phyloP scores from a whole-genome alignment of 1,140 invertebrate genomes.

The Paraescarpia echinospica region DNA sequence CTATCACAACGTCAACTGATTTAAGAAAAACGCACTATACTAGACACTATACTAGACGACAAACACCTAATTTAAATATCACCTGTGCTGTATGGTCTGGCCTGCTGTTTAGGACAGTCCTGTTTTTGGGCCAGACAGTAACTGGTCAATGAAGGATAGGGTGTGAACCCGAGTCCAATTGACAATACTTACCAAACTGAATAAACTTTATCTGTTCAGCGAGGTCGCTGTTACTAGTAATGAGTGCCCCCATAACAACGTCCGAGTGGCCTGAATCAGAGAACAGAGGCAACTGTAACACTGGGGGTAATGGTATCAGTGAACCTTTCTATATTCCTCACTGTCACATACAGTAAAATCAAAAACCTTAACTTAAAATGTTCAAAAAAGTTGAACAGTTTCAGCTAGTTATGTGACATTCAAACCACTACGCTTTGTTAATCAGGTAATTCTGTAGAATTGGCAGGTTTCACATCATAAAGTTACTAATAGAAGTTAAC shows the following conservation, averaged over 20 bases:
- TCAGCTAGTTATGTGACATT: neutral
- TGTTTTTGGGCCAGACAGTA: neutral
- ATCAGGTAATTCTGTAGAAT: neutral
- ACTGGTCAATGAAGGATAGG: neutral
- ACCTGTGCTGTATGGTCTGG: neutral
- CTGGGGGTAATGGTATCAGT: neutral
- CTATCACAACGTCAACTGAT: neutral
- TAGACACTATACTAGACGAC: neutral
- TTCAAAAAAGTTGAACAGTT: no score
- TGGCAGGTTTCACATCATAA: neutral
- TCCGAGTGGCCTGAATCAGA: conserved; percentile 77
- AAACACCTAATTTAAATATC: neutral
- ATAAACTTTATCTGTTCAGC: conserved; percentile 76
- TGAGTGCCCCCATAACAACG: conserved; percentile 88
- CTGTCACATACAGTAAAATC: neutral
- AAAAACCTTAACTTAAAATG: no score
- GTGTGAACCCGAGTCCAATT: conserved; percentile 27
- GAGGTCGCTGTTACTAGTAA: conserved; percentile 74
- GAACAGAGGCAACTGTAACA: neutral
- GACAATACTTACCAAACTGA: conserved; percentile 79
- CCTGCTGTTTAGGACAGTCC: neutral
- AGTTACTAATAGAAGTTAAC: neutral
- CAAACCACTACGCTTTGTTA: neutral
- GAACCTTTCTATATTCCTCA: neutral
- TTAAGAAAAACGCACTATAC: neutral